Percentiles rank a stretch among this genome's conserved stretches.
These are phyloP conservation scores for Tiliacea aurago DNA, from an alignment of 2,888 invertebrate species.

Conservation along the genomic window DNA sequence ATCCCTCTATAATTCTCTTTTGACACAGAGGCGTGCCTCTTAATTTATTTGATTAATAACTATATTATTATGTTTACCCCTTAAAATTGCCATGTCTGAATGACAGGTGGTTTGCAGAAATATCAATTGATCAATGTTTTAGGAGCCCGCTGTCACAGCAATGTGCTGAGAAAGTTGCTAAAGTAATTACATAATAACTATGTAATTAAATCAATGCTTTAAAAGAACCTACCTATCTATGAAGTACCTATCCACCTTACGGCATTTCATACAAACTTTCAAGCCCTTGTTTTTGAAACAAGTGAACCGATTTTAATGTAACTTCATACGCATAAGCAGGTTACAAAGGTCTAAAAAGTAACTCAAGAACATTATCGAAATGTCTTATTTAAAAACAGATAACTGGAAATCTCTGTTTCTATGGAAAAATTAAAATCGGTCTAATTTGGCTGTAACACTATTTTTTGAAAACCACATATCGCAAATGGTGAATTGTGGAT, in stretches of 20 bases:
- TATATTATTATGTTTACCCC: constrained; percentile 32
- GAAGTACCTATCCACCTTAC: background rate
- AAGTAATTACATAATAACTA: background rate
- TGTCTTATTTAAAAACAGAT: no score
- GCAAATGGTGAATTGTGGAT: background rate
- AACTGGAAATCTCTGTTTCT: no score
- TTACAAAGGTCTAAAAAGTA: no score
- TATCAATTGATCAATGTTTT: constrained; percentile 45
- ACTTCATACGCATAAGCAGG: no score
- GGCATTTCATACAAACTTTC: no score
- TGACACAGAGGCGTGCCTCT: constrained; percentile 44
- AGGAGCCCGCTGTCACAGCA: background rate
- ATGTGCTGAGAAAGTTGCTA: background rate
- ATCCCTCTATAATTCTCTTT: background rate
- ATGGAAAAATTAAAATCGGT: no score
- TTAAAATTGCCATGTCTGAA: constrained; percentile 35
- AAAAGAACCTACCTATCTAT: no score
- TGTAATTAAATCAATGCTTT: background rate
- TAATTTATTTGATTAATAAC: constrained; percentile 51
- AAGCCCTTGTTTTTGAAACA: no score
- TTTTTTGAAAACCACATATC: background rate
- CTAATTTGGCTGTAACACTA: no score
- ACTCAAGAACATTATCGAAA: no score
- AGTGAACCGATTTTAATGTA: no score
- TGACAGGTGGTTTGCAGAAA: constrained; percentile 30